These are phyloP conservation scores for Sebastes oblongus DNA, from an alignment of 2,797 vertebrate species.

Conservation along the genomic window DNA sequence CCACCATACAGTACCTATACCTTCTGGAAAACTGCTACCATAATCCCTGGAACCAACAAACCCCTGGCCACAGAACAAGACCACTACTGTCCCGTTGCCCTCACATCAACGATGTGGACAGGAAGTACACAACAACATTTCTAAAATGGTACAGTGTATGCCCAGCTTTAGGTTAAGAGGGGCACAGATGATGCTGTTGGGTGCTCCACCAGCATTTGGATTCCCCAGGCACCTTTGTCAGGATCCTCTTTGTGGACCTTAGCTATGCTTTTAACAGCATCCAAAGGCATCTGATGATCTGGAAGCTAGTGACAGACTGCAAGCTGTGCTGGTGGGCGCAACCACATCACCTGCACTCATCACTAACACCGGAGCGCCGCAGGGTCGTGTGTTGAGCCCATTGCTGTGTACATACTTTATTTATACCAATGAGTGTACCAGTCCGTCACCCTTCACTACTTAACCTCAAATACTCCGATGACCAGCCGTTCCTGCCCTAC, in stretches of 20 bases:
- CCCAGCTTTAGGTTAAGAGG: no score
- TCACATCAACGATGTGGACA: no score
- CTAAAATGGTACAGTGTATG: no score
- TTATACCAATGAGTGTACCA: neutral
- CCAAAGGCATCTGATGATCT: neutral
- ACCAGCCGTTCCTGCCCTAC: neutral
- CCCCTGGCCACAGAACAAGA: rapidly evolving
- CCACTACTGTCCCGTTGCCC: neutral
- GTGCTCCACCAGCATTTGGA: no score
- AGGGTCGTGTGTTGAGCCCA: neutral
- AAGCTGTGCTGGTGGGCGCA: no score
- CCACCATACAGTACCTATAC: neutral
- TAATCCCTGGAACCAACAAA: neutral
- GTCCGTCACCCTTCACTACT: neutral
- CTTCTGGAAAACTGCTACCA: neutral
- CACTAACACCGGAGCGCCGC: neutral
- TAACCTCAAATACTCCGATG: neutral
- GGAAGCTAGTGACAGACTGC: neutral
- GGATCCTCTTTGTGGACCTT: no score
- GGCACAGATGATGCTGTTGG: no score
- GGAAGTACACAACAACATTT: no score
- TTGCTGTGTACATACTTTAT: neutral
- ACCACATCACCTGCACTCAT: neutral
- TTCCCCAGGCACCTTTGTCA: no score
- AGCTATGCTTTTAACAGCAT: no score